A percentile compares a stretch with the other conserved stretches of the same genome.
phyloP scores from a whole-genome alignment of 2,113 vertebrate species.

The Kryptolebias marmoratus region DNA sequence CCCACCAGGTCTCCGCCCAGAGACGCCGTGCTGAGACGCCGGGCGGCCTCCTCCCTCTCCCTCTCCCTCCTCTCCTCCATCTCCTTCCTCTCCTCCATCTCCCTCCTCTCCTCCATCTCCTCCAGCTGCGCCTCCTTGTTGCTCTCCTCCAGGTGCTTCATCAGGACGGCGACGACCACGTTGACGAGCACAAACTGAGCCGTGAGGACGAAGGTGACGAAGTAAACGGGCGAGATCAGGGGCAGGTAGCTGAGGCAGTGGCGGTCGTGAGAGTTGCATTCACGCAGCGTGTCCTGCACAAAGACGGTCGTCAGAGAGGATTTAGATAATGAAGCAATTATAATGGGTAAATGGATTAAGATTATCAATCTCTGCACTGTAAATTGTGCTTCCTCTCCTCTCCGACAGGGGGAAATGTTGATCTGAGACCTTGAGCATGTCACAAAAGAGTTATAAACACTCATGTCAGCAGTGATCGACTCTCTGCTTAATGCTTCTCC shows the following conservation, averaged over 20 bases:
- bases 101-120: conserved; percentile 89
- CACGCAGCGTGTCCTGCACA: conserved; percentile 91
- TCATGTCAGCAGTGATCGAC: conserved; percentile 49
- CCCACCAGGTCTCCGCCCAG: conserved; percentile 53
- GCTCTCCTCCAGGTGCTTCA: conserved; percentile 98
- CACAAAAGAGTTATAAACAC: conserved; percentile 46
- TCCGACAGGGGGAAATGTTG: conserved; percentile 64
- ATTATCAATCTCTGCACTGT: not conserved
- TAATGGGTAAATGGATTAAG: conserved; percentile 20
- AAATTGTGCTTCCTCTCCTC: conserved; percentile 16
- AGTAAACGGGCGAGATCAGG: conserved; percentile 94
- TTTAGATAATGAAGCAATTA: conserved; percentile 10
- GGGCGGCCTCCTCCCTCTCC: conserved; percentile 82
- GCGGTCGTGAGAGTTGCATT: conserved; percentile 89
- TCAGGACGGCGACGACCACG: conserved; percentile 96
- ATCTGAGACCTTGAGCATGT: conserved; percentile 37
- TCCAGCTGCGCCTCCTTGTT: conserved; percentile 97
- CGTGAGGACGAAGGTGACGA: conserved; percentile 96
- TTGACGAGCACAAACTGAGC: conserved; percentile 98
- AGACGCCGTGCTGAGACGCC: conserved; percentile 32
- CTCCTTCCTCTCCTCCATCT: conserved; percentile 81
- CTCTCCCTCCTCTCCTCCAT: conserved; percentile 77
- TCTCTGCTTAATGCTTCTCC: conserved; percentile 38
- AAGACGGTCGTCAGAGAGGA: not conserved
- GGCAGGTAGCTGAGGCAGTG: conserved; percentile 95